Base-by-base conservation (phyloP, 2,113 vertebrate genomes). In the Acanthochromis polyacanthus region DNA sequence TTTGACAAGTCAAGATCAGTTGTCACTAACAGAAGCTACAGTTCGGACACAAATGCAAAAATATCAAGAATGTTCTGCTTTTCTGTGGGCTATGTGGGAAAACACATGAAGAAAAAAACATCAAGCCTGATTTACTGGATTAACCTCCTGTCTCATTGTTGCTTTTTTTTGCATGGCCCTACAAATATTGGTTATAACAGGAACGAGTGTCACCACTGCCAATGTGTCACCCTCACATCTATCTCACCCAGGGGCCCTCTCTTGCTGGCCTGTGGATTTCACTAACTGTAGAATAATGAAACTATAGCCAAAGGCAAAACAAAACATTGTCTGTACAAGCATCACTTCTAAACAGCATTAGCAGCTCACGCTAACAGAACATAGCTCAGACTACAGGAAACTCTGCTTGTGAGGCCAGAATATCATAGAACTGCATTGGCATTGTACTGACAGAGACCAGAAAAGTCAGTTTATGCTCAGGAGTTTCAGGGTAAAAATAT, bases 1-100 rank as follows among this genome's bases (percentile, higher is more conserved):
- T 91, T 87, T 90, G 87, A 92, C 90, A 90, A 84, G 88, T 88
- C 78, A 82, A 90, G 85, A 83, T 83, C 82, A 56, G 76, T 59
- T 91, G 88, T 89, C 90, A 88, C 70, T 55, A 75, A 75, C 91
- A 92, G 85, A 89, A 88, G 81, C 70, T 77, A 67, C 72, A 62
- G 53, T 63, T 78, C 53, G 66, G 22, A 36, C 48, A 46, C 23
- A 45, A 75, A 75, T 32, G 23, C 48, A 66, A 85, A 64, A 78
- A 63, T 40, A 58, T 30, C 19, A 64, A 66, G 30, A 4, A 48
- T 51, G 73, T 55, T 61, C 5, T 45, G 14, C 9, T 63, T 55
- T 60, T 64, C 46, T 36, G 32, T 36, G 32, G 32, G 32, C 32
- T 36, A 36, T 65, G 43, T 28, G 9, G 25, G 22, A 50, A 55